Base-by-base conservation (phyloP, 2,113 vertebrate species). In the Hippocampus zosterae region DNA sequence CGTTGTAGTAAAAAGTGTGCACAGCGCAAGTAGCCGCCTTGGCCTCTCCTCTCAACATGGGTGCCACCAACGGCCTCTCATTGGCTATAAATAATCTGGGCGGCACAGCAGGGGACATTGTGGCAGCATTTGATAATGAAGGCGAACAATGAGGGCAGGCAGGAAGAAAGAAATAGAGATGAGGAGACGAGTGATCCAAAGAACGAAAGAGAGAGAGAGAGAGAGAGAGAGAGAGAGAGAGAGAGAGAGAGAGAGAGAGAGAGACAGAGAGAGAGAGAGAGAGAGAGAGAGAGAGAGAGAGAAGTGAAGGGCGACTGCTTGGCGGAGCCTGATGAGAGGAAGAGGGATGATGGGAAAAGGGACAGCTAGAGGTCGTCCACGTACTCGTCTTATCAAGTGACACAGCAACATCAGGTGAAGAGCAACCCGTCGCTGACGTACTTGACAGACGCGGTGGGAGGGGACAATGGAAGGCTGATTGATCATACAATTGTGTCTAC, bases 61-160 rank as follows among this genome's bases (percentile, higher is more conserved):
- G 42, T 65, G 52, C 41, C 83, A 76, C 69, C 64, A 42, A 83
- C 80, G 75, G 79, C 81, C 71, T 70, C 73, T 74, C 69, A 68
- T 72, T 56, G 15, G 79, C 79, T 87, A 89, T 85, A 88, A 86
- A 87, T 87, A 87, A 85, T 78, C 73, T 0, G 68, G 78, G 69
- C 71, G 79, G 84, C 82, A 70, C 86, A 83, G 81, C 78, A n/a
- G 81, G 79, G 70, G 76, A 73, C 77, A 42, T 62, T 69, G 73
- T 86, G 86, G 87, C 85, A 89, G 77, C 70, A 3, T 85, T 81
- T 84, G 72, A 85, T 86, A 88, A 89, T 87, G 88, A 88, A 88
- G 74, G 69, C 84, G 83, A 87, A 85, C 75, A 89, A 90, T 81
- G 83, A 88, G 85, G 81, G 81, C 82, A 88, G 80, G 73, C 75